A percentile compares a stretch with the other conserved stretches of the same genome.
Evolutionary conservation across 2,113 vertebrate genomes (phyloP).

Genomic region (Pandion haliaetus): DNA sequence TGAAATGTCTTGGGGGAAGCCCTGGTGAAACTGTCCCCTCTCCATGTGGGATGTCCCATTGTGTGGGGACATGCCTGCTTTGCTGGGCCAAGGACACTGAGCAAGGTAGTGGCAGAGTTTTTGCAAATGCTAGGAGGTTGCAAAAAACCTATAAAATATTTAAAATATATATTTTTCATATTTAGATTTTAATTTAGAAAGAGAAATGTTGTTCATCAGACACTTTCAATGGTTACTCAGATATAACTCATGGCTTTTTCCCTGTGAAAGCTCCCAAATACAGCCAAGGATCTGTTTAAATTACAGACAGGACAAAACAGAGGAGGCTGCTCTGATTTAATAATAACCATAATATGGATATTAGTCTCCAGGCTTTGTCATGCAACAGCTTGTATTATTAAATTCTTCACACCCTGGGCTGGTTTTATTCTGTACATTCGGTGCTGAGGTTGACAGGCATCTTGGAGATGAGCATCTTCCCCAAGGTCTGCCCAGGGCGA

Average conservation of each 20-base stretch:
- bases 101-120: accelerated
- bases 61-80: not conserved
- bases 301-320: not conserved
- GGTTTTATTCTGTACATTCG: not conserved
- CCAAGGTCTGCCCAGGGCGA: accelerated
- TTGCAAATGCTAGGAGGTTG: not conserved
- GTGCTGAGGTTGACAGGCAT: not conserved
- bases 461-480: not conserved
- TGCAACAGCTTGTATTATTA: not conserved
- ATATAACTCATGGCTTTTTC: not conserved
- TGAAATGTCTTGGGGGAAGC: not conserved
- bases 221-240: not conserved
- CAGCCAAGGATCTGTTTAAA: not conserved
- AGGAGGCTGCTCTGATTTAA: not conserved
- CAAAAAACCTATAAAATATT: not conserved
- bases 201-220: not conserved
- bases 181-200: not conserved
- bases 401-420: not conserved
- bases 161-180: not conserved
- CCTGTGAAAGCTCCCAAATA: not conserved
- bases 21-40: not conserved
- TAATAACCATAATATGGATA: not conserved
- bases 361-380: not conserved
- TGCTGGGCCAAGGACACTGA: not conserved
- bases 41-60: accelerated